Conservation (phyloP, 2,888 invertebrate species). For the Hirudinaria manillensis region DNA sequence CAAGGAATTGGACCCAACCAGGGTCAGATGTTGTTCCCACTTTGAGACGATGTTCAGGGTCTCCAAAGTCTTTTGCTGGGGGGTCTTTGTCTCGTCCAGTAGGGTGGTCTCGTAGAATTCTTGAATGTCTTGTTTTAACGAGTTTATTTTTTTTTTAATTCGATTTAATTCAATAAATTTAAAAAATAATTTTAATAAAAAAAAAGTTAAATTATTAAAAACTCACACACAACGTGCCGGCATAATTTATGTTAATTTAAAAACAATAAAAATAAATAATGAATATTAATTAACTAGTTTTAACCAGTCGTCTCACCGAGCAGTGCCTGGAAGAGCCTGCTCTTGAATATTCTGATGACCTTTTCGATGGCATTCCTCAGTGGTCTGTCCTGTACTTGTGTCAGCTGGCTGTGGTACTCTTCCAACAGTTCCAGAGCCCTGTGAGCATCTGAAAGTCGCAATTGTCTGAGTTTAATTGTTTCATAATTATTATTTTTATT, state of each 20-base stretch:
- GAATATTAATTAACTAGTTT: not conserved
- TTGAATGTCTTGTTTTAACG: conserved; percentile 37
- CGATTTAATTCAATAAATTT: not conserved
- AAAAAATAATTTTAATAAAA: conserved; percentile 1
- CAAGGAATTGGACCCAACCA: conserved; percentile 28
- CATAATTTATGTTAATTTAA: too few species aligned
- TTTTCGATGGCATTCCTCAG: conserved; percentile 90
- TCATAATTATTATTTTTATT: too few species aligned
- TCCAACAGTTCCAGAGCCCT: conserved; percentile 94
- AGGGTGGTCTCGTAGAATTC: conserved; percentile 42
- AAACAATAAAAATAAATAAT: not conserved
- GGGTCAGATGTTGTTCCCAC: conserved; percentile 40
- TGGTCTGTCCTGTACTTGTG: conserved; percentile 87
- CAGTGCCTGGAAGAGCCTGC: conserved; percentile 90
- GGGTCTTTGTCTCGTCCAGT: conserved; percentile 39
- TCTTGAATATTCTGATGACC: conserved; percentile 96
- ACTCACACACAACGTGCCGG: too few species aligned
- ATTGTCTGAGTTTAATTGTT: not conserved
- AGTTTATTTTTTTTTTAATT: not conserved
- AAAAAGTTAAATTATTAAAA: not conserved
- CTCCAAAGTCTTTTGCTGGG: conserved; percentile 40
- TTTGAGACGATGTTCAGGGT: conserved; percentile 41
- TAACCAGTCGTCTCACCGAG: conserved; percentile 64
- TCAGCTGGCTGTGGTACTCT: conserved; percentile 91
- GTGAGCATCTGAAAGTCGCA: conserved; percentile 64